Evolutionary conservation across 2,888 invertebrate species (phyloP), one percentile per base, ranked within the genome.

Genomic region (Drosophila mimica): DNA sequence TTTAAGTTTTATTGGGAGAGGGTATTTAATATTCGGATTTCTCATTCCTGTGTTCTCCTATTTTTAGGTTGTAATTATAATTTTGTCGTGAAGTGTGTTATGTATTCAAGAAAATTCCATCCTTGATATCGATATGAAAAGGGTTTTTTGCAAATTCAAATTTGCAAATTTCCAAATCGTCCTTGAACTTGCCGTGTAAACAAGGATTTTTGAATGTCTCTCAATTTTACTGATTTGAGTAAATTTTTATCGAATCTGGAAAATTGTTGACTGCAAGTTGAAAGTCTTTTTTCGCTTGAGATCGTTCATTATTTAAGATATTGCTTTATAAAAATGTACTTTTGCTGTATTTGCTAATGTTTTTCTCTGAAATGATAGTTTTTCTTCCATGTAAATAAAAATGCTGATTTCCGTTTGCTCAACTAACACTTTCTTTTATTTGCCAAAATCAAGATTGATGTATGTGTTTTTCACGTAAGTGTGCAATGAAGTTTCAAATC

Each of bases 261-360:
- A 43, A 43, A 20, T 11, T 0, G 5, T 20, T 20, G 5, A 11
- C 5, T 20, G 20, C 40, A 20, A 25, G 0, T 4, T 20, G 4
- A 20, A 20, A 46, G 4, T 8, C 13, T 2, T 7, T 7, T 3
- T 9, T 20, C 0, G 20, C 3, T 20, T 0, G 0, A 20, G 6
- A 43, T 43, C 0, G 15, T 25, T 8, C 8, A 15, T 15, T 2
- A 25, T 1, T 25, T 15, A 1, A 1, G 4, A 4, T 4, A 7
- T 20, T 7, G 20, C 20, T 20, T 2, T 0, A 11, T 0, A n/a
- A 2, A 11, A 9, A 20, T n/a, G 0, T 2, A 20, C 2, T 11
- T 43, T 43, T n/a, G 1, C 8, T 40, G 4, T 40, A 40, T 8
- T 5, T 20, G 20, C 5, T 0, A 43, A 6, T 43, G 11, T 2